phyloP scores from a whole-genome alignment of 2,113 vertebrate genomes.

The Rhea americana region DNA sequence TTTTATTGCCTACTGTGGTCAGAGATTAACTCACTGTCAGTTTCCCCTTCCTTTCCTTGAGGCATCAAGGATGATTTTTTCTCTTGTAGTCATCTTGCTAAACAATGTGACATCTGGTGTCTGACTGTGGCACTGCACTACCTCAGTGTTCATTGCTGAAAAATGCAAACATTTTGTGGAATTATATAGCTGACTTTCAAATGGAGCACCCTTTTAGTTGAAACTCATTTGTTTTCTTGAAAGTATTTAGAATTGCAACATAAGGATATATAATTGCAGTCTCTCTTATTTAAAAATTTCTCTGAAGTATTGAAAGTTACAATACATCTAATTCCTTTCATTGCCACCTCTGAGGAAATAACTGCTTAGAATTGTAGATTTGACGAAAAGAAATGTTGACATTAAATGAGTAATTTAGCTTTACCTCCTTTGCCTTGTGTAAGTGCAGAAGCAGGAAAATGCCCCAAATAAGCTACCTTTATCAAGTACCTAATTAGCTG shows the following conservation, averaged over 20 bases:
- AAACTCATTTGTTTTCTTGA: not conserved
- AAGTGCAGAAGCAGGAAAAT: constrained; percentile 54
- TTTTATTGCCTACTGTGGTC: not conserved
- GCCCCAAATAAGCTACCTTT: constrained; percentile 53
- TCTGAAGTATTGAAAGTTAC: not conserved
- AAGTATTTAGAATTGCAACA: not conserved
- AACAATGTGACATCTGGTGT: constrained; percentile 20
- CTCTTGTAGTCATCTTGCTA: not conserved
- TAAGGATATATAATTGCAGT: not conserved
- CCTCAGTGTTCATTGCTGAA: not conserved
- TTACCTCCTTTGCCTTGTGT: constrained; percentile 23
- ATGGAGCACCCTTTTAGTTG: not conserved
- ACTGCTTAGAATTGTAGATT: constrained; percentile 57
- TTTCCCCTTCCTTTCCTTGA: not conserved
- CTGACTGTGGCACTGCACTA: not conserved
- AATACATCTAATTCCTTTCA: not conserved
- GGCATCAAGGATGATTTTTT: not conserved
- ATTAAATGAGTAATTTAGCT: constrained; percentile 47
- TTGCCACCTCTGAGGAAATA: constrained; percentile 35
- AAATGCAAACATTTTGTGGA: not conserved
- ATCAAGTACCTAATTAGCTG: constrained; percentile 66
- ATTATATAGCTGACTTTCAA: not conserved
- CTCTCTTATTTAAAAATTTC: not conserved
- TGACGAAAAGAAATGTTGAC: constrained; percentile 10
- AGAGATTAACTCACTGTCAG: accelerated